Evolutionary conservation across 2,888 invertebrate species (phyloP).

Genomic region (Acleris laterana): DNA sequence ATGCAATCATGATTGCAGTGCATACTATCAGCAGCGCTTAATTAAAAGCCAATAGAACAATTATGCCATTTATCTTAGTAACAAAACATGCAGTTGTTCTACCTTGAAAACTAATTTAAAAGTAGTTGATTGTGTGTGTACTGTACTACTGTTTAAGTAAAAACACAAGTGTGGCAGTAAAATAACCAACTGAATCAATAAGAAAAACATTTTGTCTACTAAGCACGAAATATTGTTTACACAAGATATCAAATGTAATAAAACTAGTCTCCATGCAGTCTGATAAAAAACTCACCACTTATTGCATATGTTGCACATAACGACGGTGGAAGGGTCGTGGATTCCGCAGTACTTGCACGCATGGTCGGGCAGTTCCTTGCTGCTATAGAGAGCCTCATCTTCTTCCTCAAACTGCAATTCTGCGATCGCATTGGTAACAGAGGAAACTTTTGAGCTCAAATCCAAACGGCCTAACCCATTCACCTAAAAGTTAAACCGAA

Average conservation of each 20-base stretch:
- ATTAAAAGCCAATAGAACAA: not conserved
- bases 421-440: constrained; percentile 89
- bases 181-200: constrained; percentile 23
- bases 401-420: constrained; percentile 98
- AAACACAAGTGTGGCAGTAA: not conserved
- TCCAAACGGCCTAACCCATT: constrained; percentile 87
- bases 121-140: too few species aligned
- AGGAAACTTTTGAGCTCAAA: constrained; percentile 87
- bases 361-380: constrained; percentile 95
- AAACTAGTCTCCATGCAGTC: constrained; percentile 6
- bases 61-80: not conserved
- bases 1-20: not conserved
- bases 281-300: constrained; percentile 89
- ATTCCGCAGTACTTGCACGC: constrained; percentile 99
- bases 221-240: constrained; percentile 4
- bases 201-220: not conserved
- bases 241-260: not conserved
- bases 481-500: constrained; percentile 77
- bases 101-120: not conserved
- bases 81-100: not conserved
- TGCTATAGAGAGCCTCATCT: constrained; percentile 94
- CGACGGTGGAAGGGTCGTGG: constrained; percentile 98
- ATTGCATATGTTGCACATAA: constrained; percentile 98
- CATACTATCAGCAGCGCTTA: not conserved
- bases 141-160: too few species aligned